These are phyloP conservation scores for Chrysochloris asiatica DNA, from an alignment of 2,113 vertebrate species.

Conservation along the genomic window DNA sequence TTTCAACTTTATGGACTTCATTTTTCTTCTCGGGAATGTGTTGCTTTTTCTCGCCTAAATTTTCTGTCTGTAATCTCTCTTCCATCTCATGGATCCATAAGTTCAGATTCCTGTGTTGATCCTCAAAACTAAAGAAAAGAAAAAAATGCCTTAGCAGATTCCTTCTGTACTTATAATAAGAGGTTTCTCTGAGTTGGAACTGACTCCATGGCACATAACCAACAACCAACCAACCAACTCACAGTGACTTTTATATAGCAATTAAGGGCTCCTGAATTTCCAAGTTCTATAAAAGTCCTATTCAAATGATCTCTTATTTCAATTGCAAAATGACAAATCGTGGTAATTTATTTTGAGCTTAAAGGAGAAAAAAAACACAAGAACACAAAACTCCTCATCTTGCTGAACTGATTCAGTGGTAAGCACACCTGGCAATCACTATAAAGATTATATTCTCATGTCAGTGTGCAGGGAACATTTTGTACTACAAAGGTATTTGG, in stretches of 20 bases:
- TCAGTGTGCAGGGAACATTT: neutral
- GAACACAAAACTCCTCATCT: neutral
- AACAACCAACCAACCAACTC: too few species aligned
- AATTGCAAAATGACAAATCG: neutral
- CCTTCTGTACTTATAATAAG: neutral
- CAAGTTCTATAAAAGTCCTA: neutral
- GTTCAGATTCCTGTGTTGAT: constrained; percentile 87
- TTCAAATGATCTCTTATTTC: neutral
- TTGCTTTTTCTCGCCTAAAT: constrained; percentile 87
- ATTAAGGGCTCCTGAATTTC: neutral
- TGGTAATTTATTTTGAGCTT: neutral
- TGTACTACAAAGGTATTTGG: neutral
- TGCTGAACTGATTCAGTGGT: neutral
- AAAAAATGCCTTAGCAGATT: neutral
- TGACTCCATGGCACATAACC: too few species aligned
- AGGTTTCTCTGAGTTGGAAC: neutral
- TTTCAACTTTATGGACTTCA: constrained; percentile 92
- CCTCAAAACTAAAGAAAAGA: constrained; percentile 89
- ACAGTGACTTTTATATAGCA: neutral
- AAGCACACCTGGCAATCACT: neutral
- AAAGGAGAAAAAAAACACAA: neutral
- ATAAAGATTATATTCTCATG: neutral
- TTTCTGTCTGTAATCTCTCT: constrained; percentile 88
- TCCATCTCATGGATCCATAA: constrained; percentile 93
- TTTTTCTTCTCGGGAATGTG: constrained; percentile 88